Evolutionary conservation across 2,888 invertebrate species (phyloP).

Genomic region (Dione vanillae): DNA sequence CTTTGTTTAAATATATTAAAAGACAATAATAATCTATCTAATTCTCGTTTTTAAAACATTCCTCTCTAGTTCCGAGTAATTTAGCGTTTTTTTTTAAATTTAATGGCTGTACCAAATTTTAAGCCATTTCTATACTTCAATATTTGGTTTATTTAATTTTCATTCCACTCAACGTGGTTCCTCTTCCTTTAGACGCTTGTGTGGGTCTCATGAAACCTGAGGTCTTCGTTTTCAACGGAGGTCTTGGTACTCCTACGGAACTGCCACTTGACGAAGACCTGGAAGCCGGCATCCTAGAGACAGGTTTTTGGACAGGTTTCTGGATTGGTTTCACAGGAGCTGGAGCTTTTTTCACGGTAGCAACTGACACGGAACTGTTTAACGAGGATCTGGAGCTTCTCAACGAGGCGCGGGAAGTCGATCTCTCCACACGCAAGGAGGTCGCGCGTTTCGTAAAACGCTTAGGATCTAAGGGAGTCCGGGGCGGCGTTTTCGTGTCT

Average conservation of each 20-base stretch:
- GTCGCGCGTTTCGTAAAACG: conserved; percentile 68
- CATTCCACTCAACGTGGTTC: conserved; percentile 59
- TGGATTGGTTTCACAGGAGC: conserved; percentile 71
- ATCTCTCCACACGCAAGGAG: conserved; percentile 88
- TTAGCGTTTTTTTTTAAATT: not conserved
- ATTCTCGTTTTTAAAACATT: not conserved
- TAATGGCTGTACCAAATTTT: not conserved
- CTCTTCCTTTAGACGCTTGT: conserved; percentile 91
- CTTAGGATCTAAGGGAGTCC: conserved; percentile 68
- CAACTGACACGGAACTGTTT: conserved; percentile 91
- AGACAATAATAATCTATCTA: not conserved
- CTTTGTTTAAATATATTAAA: conserved; percentile 8
- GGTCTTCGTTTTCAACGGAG: conserved; percentile 72
- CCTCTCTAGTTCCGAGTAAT: not conserved
- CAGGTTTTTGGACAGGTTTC: conserved; percentile 79
- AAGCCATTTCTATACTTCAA: conserved; percentile 17
- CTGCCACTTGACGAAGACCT: conserved; percentile 78
- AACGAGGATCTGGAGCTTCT: conserved; percentile 93
- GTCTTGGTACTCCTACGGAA: conserved; percentile 79
- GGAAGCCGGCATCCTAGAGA: conserved; percentile 75
- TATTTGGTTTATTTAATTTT: conserved; percentile 61
- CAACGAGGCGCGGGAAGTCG: conserved; percentile 90
- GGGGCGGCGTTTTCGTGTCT: conserved; percentile 73
- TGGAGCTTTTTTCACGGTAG: conserved; percentile 90
- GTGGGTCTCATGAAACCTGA: conserved; percentile 94